Percentiles rank a stretch among this genome's conserved stretches.
phyloP scores from a whole-genome alignment of 2,797 vertebrate species.

The Crocodylus rhombifer region DNA sequence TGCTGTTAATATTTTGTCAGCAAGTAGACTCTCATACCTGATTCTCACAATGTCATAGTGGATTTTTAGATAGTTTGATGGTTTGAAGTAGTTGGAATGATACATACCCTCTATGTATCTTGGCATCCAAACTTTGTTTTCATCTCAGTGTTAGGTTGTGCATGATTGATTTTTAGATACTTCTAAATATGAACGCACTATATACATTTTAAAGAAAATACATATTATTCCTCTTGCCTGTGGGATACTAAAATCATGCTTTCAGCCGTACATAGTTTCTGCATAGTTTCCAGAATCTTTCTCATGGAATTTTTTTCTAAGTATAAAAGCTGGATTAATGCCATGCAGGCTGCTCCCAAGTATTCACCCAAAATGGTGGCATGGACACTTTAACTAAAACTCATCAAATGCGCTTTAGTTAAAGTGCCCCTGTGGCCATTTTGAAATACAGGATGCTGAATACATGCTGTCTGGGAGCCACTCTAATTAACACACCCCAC shows the following conservation, averaged over 20 bases:
- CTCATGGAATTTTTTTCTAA: not conserved
- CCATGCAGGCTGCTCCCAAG: not conserved
- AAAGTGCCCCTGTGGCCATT: too few relatives aligned
- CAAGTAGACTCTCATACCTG: not conserved
- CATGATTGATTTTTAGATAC: not conserved
- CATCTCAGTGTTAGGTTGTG: not conserved
- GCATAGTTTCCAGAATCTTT: constrained; percentile 4
- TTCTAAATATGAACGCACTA: not conserved
- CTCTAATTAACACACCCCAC: too few relatives aligned
- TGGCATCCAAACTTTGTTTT: not conserved
- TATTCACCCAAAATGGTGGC: too few relatives aligned
- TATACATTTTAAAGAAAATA: not conserved
- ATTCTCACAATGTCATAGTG: not conserved
- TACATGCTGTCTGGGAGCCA: too few relatives aligned
- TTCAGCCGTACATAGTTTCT: not conserved
- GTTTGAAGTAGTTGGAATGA: not conserved
- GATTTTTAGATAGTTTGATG: not conserved
- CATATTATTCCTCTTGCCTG: not conserved
- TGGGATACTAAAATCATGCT: not conserved
- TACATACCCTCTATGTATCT: rapidly evolving
- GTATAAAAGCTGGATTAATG: not conserved
- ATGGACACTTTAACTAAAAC: too few relatives aligned
- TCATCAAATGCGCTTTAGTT: too few relatives aligned
- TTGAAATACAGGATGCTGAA: too few relatives aligned
- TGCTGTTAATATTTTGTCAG: rapidly evolving